A percentile compares a stretch with the other conserved stretches of the same genome.
phyloP scores from a whole-genome alignment of 2,888 invertebrate species.

The Copidosoma aretas region DNA sequence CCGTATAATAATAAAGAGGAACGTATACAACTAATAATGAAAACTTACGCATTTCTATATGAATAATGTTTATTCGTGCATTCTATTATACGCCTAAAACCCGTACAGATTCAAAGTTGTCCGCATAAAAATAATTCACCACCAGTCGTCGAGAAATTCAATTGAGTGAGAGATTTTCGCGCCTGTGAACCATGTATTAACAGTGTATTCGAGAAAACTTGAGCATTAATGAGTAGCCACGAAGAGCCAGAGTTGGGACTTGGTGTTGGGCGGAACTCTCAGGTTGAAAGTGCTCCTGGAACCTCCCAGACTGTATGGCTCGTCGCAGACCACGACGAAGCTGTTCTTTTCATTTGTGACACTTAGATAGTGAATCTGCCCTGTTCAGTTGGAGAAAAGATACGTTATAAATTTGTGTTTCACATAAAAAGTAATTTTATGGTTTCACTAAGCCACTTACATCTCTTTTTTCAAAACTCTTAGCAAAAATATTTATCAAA shows the following conservation, averaged over 20 bases:
- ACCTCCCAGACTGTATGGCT: conserved; percentile 50
- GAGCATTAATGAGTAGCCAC: conserved; percentile 54
- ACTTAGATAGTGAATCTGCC: conserved; percentile 54
- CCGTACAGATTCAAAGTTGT: too few relatives aligned
- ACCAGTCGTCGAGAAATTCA: too few relatives aligned
- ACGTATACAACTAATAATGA: background rate
- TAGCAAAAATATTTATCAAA: too few relatives aligned
- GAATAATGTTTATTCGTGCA: background rate
- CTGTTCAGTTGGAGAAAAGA: conserved; percentile 41
- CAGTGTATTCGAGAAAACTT: background rate
- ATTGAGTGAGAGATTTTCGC: too few relatives aligned
- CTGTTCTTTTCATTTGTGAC: conserved; percentile 53
- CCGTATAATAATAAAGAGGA: too few relatives aligned
- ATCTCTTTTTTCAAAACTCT: too few relatives aligned
- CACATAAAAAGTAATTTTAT: too few relatives aligned
- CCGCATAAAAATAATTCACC: too few relatives aligned
- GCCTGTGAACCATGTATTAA: background rate
- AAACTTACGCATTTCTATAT: background rate
- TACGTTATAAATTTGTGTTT: too few relatives aligned
- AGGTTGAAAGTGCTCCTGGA: conserved; percentile 50
- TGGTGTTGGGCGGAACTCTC: conserved; percentile 54
- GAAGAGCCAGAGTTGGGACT: conserved; percentile 50
- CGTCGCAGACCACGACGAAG: conserved; percentile 56
- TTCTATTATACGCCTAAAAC: too few relatives aligned
- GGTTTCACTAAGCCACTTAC: too few relatives aligned